Percentiles rank a stretch among this genome's conserved stretches.
Evolutionary conservation across 1,140 invertebrate species (phyloP).

Genomic region (Pollicipes pollicipes): DNA sequence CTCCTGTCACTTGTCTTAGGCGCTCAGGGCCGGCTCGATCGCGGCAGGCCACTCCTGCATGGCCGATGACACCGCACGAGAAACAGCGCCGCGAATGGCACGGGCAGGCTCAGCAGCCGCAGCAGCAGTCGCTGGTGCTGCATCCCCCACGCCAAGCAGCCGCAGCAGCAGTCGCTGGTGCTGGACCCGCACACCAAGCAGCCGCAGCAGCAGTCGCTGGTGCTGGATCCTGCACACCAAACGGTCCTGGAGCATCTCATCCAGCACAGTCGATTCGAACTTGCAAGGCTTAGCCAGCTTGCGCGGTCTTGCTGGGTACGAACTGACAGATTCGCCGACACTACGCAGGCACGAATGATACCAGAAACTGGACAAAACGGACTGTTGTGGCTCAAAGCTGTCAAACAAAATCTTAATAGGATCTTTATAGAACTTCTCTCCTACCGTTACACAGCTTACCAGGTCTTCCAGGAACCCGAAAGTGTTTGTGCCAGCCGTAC

Average conservation of each 20-base stretch:
- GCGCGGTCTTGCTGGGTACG: background rate
- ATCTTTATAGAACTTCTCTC: too few species aligned
- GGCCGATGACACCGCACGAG: background rate
- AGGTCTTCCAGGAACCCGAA: too few species aligned
- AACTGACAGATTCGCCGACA: background rate
- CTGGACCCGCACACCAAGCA: background rate
- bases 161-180: too few species aligned
- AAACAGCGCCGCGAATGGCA: background rate
- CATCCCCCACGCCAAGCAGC: background rate
- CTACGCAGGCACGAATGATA: background rate
- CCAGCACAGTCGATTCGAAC: background rate
- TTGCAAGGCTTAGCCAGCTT: background rate
- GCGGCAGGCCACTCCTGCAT: background rate
- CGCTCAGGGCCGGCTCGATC: background rate
- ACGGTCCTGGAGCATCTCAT: background rate
- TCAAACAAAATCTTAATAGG: too few species aligned
- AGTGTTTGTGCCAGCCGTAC: too few species aligned
- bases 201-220: background rate
- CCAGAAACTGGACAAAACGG: too few species aligned
- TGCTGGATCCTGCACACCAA: background rate
- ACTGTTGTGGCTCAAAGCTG: too few species aligned
- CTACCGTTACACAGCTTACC: too few species aligned
- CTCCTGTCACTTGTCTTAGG: background rate
- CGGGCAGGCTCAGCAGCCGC: background rate
- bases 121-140: background rate